Evolutionary conservation across 2,113 vertebrate genomes (phyloP).

Genomic region (Dolichotis patagonum): DNA sequence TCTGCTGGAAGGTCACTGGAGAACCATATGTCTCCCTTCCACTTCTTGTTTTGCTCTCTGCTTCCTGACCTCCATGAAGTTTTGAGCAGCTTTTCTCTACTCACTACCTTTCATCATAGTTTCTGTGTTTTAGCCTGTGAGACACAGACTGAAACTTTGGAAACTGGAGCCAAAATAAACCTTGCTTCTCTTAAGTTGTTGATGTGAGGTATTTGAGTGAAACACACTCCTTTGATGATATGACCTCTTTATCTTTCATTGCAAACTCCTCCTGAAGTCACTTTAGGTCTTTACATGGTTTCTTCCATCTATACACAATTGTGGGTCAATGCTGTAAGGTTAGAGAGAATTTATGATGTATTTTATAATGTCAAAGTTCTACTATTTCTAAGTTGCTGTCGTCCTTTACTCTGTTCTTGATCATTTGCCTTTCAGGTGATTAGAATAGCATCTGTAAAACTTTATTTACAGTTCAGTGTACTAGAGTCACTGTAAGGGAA

Average conservation of each 20-base stretch:
- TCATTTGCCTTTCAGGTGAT: neutral
- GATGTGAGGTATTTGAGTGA: neutral
- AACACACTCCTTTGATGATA: neutral
- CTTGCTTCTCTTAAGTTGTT: neutral
- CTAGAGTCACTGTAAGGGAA: neutral
- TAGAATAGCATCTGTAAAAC: neutral
- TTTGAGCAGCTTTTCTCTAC: neutral
- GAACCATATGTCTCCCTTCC: neutral
- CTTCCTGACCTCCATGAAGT: neutral
- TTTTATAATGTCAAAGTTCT: neutral
- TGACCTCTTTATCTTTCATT: neutral
- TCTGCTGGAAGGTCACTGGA: neutral
- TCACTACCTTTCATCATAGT: neutral
- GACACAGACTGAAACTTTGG: neutral
- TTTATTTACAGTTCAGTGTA: neutral
- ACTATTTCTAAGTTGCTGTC: neutral
- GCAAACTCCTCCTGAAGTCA: neutral
- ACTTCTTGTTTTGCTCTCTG: neutral
- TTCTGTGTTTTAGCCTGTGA: neutral
- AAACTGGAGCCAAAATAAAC: neutral
- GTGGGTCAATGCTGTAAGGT: neutral
- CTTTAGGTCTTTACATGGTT: neutral
- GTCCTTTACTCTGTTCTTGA: neutral
- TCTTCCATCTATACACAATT: neutral
- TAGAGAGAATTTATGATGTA: neutral